Evolutionary conservation across 2,888 invertebrate species (phyloP).

Genomic region (Hartigia nigra): DNA sequence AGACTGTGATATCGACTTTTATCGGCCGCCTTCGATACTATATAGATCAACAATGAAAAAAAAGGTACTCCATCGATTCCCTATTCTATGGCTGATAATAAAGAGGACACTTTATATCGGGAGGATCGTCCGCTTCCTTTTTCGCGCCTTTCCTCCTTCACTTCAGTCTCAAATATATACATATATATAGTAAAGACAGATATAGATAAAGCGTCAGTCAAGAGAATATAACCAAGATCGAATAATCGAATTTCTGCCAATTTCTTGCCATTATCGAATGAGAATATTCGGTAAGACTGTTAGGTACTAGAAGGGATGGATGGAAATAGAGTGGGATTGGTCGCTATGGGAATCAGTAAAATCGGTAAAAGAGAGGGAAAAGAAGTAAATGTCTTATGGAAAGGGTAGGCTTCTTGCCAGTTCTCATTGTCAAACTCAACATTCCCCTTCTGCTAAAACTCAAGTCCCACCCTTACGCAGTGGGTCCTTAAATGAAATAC

Average conservation of each 20-base stretch:
- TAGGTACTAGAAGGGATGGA: not conserved
- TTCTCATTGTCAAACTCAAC: not conserved
- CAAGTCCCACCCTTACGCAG: not conserved
- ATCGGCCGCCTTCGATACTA: not conserved
- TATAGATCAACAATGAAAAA: not conserved
- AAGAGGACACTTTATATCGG: not conserved
- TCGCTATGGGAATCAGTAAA: not conserved
- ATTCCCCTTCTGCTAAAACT: not conserved
- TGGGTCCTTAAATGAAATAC: not conserved
- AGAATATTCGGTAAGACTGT: not conserved
- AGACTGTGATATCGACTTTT: not conserved
- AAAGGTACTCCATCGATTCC: not conserved
- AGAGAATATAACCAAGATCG: not conserved
- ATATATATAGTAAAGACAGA: not conserved
- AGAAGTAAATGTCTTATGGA: not conserved
- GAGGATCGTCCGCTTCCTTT: not conserved
- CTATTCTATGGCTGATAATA: not conserved
- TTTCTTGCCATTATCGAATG: not conserved
- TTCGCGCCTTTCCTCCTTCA: not conserved
- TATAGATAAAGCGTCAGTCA: not conserved
- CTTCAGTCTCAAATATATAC: not conserved
- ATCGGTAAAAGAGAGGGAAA: not conserved
- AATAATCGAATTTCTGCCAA: not conserved
- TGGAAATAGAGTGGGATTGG: not conserved
- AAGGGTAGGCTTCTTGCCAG: not conserved